Evolutionary conservation across 2,888 invertebrate species (phyloP), one percentile per base, ranked within the genome.

Genomic region (Orchesellides sinensis): DNA sequence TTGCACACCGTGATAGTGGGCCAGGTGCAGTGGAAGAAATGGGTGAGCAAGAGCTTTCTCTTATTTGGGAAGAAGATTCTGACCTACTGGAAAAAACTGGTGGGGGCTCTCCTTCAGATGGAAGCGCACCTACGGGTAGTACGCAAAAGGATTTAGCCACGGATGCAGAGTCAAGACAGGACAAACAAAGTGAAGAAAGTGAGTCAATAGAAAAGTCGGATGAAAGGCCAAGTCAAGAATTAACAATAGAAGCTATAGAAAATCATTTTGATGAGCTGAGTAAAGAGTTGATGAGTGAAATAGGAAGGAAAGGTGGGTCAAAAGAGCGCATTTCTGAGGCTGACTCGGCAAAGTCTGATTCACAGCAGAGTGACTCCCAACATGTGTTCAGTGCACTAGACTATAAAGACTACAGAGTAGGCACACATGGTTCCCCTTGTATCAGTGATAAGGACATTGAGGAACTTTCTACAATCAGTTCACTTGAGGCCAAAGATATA

Each of bases 61-160:
- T 96, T 94, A 96, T 96, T 88, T 95, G 96, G 94, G 96, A 88
- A 59, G 88, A 95, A 88, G 95, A 96, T 88, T 90, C 91, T 27
- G 94, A 94, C 84, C 92, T 93, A 54, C 90, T 90, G 19, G 87
- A 88, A 69, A 89, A 88, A 83, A 89, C 87, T 47, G 89, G 88
- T 59, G 88, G 88, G 70, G 72, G 63, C 66, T 86, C 86, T 65
- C 84, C 86, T n/a, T 85, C 88, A 66, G 89, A 82, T 49, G 84
- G 72, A 84, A 91, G 92, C 85, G 91, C 92, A 40, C 90, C 92
- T 63, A 63, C 79, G 54, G 83, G 77, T 54, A 75, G 77, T 84
- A 45, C 86, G 74, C 86, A 35, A 74, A 81, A 66, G 80, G 47
- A 68, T n/a, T n/a, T n/a, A n/a, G n/a, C 69, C 66, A 56, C 47